Base-by-base conservation (phyloP, 2,113 vertebrate species). In the Theristicus caerulescens region DNA sequence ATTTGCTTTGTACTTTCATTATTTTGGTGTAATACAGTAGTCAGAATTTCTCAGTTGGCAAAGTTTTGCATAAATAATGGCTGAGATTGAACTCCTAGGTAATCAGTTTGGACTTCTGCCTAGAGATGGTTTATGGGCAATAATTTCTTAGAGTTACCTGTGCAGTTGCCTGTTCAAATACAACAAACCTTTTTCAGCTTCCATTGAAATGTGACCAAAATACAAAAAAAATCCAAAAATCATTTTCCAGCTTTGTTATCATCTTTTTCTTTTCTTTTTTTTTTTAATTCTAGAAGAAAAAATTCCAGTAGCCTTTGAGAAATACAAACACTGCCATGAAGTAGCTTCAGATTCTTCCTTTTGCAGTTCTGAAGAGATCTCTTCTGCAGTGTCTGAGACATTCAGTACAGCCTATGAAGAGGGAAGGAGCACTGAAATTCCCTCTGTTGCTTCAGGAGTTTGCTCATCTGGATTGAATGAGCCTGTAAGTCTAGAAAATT, bases 401-500 rank as follows among this genome's bases (percentile, higher is more conserved):
- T 98, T 94, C 54, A 46, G 19, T 49, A 96, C 93, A 73, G 94
- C 97, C 34, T 62, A 4, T 24, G 97, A 96, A 25, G 96, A 62
- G 67, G 92, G 36, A 18, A 85, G 59, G 93, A 96, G 34, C 51
- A 7, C 86, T 49, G 97, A 97, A 61, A 81, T 92, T 62, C 69
- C 96, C 38, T 44, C 57, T 7, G 18, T 36, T 57, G 32, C 89
- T 52, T 62, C 90, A 51, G 89, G 51, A 88, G 6, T 51, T 69
- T 57, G 47, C 12, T 77, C 70, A 9, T 32, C 96, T 64, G 87
- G 57, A 47, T 7, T 36, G 22, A 86, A 90, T 26, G 82, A 96
- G 22, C 49, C 58, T 11, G 98, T 98, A 93, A 96, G 97, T 97
- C 81, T 61, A 46, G 26, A n/a, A 88, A 59, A 47, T 58, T 22